Evolutionary conservation across 2,888 invertebrate species (phyloP).

Genomic region (Atherix ibis): DNA sequence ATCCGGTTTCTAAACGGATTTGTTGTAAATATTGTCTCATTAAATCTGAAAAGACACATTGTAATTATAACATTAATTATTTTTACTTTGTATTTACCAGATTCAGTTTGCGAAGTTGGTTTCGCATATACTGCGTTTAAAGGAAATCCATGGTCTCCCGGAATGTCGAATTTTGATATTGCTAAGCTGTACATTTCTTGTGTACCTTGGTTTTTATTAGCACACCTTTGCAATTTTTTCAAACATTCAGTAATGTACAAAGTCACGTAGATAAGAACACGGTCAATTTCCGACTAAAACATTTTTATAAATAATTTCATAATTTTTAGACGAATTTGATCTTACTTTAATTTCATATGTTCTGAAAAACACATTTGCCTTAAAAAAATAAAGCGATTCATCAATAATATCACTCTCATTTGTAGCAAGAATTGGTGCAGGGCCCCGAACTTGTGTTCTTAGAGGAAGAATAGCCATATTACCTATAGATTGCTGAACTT

Average conservation of each 20-base stretch:
- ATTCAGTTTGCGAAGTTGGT: slow-evolving; percentile 61
- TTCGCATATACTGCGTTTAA: slow-evolving; percentile 89
- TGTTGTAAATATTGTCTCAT: slow-evolving; percentile 90
- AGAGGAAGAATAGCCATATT: slow-evolving; percentile 89
- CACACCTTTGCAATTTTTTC: slow-evolving; percentile 83
- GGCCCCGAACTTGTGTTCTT: slow-evolving; percentile 80
- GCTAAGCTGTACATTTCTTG: slow-evolving; percentile 96
- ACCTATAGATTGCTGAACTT: slow-evolving; percentile 59
- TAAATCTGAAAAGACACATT: slow-evolving; percentile 51
- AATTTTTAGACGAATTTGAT: slow-evolving; percentile 2
- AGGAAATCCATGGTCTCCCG: slow-evolving; percentile 89
- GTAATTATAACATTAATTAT: slow-evolving; percentile 2
- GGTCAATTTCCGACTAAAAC: slow-evolving; percentile 82
- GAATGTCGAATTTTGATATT: slow-evolving; percentile 87
- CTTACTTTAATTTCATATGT: slow-evolving; percentile 94
- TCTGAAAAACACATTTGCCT: slow-evolving; percentile 97
- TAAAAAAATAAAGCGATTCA: slow-evolving; percentile 93
- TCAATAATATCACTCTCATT: slow-evolving; percentile 83
- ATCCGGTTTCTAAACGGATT: slow-evolving; percentile 86
- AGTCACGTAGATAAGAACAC: slow-evolving; percentile 93
- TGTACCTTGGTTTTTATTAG: slow-evolving; percentile 71
- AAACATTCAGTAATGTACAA: slow-evolving; percentile 95
- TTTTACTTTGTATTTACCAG: slow-evolving; percentile 53
- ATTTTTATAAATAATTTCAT: slow-evolving; percentile 1
- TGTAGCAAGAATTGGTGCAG: slow-evolving; percentile 54